A percentile compares a stretch with the other conserved stretches of the same genome.
phyloP scores from a whole-genome alignment of 2,888 invertebrate species.

The Lasiommata megera region DNA sequence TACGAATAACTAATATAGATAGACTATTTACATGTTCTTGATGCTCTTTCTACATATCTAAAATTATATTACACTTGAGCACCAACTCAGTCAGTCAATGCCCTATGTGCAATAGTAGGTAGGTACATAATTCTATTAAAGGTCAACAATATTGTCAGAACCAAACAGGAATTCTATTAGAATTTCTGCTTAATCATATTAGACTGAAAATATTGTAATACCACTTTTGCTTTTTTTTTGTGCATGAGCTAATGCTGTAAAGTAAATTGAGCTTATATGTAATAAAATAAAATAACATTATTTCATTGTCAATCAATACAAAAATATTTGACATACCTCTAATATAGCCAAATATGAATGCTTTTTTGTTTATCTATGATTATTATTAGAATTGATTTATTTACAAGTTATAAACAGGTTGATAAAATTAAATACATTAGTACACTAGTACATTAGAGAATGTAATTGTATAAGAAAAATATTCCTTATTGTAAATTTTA shows the following conservation, averaged over 20 bases:
- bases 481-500: too few species aligned
- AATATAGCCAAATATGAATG: too few species aligned
- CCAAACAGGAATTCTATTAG: not conserved
- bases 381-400: too few species aligned
- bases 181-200: conserved; percentile 6
- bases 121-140: conserved; percentile 19
- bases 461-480: too few species aligned
- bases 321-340: too few species aligned
- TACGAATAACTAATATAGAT: conserved; percentile 9
- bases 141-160: conserved; percentile 4
- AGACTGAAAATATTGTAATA: not conserved
- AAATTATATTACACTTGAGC: not conserved
- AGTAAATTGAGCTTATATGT: not conserved
- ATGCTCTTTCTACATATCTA: conserved; percentile 7
- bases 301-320: not conserved
- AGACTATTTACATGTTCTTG: not conserved
- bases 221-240: conserved; percentile 6
- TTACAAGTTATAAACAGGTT: too few species aligned
- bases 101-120: conserved; percentile 26
- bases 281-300: not conserved
- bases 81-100: conserved; percentile 30
- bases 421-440: too few species aligned
- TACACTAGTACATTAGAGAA: too few species aligned
- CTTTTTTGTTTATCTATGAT: too few species aligned
- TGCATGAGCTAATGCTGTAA: conserved; percentile 1